Conservation (phyloP, 2,797 vertebrate genomes). For the Centroberyx gerrardi region DNA sequence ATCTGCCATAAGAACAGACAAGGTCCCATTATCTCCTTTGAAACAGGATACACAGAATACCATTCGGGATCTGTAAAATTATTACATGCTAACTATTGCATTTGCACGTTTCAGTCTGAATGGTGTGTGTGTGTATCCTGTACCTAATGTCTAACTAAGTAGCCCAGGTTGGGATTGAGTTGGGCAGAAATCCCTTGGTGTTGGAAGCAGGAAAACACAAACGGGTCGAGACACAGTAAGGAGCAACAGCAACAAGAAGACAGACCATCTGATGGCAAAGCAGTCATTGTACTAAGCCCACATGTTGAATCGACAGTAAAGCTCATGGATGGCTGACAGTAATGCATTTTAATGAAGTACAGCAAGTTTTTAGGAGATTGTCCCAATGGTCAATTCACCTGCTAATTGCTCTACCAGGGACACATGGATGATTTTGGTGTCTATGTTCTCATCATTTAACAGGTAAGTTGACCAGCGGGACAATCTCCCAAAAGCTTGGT, state of each 20-base stretch:
- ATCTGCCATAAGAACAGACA: background rate
- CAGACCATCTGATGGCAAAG: constrained; percentile 24
- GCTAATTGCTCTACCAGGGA: no score
- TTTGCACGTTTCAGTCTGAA: background rate
- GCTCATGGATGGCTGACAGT: constrained; percentile 20
- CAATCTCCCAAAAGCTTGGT: background rate
- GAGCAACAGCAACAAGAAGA: background rate
- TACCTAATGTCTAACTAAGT: constrained; percentile 4
- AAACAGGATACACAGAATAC: background rate
- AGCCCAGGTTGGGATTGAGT: background rate
- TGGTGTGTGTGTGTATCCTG: background rate
- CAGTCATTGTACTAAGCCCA: constrained; percentile 4
- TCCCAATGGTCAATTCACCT: constrained; percentile 36
- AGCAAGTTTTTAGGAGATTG: constrained; percentile 10
- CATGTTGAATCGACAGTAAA: constrained; percentile 15
- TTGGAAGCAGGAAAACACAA: constrained; percentile 10
- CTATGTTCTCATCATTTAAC: background rate
- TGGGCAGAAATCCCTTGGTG: background rate
- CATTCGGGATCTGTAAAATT: background rate
- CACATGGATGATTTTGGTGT: background rate
- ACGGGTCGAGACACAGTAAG: background rate
- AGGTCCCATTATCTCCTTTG: background rate
- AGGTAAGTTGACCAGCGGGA: constrained; percentile 43
- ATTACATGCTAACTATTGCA: background rate
- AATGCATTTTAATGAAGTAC: constrained; percentile 59